These are phyloP conservation scores for Triops cancriformis DNA, from an alignment of 1,140 invertebrate genomes.

Conservation along the genomic window DNA sequence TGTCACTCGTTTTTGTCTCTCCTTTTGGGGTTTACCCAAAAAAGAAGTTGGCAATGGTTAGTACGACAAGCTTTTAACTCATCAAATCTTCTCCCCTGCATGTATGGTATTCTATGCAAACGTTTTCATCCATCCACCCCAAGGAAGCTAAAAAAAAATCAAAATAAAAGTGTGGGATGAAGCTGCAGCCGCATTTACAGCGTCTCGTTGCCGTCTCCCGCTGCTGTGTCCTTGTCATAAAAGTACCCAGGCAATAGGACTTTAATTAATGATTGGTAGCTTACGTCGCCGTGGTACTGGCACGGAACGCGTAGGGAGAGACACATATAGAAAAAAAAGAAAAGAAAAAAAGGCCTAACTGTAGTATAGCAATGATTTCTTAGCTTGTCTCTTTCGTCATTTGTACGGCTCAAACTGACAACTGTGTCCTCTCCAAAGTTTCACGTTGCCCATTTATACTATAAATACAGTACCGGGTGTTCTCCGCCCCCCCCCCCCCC, in stretches of 20 bases:
- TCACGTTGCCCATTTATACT: neutral
- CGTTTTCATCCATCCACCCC: neutral
- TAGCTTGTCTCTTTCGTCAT: conserved; percentile 4
- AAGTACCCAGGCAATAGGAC: conserved; percentile 5
- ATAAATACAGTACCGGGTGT: neutral
- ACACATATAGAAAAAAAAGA: neutral
- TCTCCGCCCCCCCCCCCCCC: neutral
- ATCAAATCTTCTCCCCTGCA: neutral
- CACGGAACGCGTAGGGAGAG: neutral
- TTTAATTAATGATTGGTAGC: conserved; percentile 14
- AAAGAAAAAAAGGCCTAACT: neutral
- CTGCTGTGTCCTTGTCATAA: conserved; percentile 9
- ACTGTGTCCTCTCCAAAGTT: neutral
- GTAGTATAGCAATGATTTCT: neutral
- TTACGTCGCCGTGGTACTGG: no score
- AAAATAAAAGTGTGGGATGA: neutral
- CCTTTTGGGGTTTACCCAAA: neutral
- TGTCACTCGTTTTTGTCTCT: neutral
- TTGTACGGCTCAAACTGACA: conserved; percentile 10
- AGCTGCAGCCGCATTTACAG: neutral
- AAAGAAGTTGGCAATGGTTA: neutral
- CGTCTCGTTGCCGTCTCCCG: conserved; percentile 3
- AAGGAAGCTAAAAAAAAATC: no score
- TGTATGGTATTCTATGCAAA: neutral
- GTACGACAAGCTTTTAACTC: neutral